These are phyloP conservation scores for Drosophila neonasuta DNA, from an alignment of 2,888 invertebrate genomes.

Conservation along the genomic window DNA sequence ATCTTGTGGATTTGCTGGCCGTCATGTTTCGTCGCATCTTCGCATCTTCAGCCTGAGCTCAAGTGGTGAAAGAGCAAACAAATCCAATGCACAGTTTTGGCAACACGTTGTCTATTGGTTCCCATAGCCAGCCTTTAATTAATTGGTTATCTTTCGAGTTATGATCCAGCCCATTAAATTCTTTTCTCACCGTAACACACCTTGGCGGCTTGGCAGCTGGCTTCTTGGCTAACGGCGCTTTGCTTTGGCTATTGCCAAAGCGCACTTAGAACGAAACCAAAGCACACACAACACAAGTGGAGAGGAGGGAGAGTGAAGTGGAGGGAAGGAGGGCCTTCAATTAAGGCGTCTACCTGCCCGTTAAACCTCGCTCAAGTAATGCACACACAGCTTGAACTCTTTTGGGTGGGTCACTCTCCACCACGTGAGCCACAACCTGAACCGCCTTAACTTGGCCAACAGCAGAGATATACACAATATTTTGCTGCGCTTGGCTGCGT, in stretches of 20 bases:
- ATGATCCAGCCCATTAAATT: conserved; percentile 46
- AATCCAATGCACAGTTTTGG: conserved; percentile 54
- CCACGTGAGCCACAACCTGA: conserved; percentile 8
- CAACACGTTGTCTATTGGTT: conserved; percentile 58
- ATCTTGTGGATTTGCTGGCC: conserved; percentile 60
- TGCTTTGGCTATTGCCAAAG: conserved; percentile 59
- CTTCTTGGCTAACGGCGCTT: conserved; percentile 51
- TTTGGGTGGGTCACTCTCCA: conserved; percentile 67
- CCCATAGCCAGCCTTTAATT: conserved; percentile 44
- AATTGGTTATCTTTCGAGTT: conserved; percentile 20
- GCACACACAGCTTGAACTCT: conserved; percentile 67
- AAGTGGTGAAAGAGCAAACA: conserved; percentile 37
- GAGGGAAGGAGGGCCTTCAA: conserved; percentile 39
- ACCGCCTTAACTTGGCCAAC: conserved; percentile 7
- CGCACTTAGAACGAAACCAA: conserved; percentile 63
- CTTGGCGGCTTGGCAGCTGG: conserved; percentile 18
- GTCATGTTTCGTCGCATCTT: conserved; percentile 45
- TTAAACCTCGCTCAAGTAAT: conserved; percentile 57
- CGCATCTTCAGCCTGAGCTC: too few species aligned
- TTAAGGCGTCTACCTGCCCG: conserved; percentile 70
- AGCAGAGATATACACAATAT: background rate
- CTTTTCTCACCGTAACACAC: conserved; percentile 65
- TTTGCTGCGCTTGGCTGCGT: conserved; percentile 60
- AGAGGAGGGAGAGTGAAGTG: background rate
- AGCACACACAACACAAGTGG: conserved; percentile 10